Evolutionary conservation across 2,797 vertebrate genomes (phyloP).

Genomic region (Adelosebastes latens): DNA sequence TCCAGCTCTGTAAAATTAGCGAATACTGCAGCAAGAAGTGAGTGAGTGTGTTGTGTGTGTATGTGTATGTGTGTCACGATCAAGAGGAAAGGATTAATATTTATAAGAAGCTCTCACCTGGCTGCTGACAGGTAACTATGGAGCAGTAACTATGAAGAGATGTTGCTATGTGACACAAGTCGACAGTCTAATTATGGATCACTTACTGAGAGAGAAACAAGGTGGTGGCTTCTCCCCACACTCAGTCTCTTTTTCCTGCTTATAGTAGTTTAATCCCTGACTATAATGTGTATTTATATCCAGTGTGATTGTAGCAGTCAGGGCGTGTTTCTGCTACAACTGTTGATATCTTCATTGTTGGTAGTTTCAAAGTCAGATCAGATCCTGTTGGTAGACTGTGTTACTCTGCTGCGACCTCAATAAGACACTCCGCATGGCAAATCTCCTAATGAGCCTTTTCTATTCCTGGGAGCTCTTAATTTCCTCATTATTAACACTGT

Average conservation of each 20-base stretch:
- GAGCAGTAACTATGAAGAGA: background rate
- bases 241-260: slow-evolving; percentile 1
- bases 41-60: background rate
- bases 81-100: slow-evolving; percentile 44
- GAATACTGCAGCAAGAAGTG: slow-evolving; percentile 74
- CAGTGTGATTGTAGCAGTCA: background rate
- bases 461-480: slow-evolving; percentile 31
- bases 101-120: slow-evolving; percentile 15
- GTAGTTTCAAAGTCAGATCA: slow-evolving; percentile 47
- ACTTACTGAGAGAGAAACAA: slow-evolving; percentile 62
- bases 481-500: slow-evolving; percentile 11
- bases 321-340: slow-evolving; percentile 59
- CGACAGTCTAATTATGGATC: slow-evolving; percentile 39
- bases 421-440: slow-evolving; percentile 47
- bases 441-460: slow-evolving; percentile 44
- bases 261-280: slow-evolving; percentile 14
- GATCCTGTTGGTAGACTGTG: slow-evolving; percentile 17
- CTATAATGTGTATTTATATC: background rate
- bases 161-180: slow-evolving; percentile 21
- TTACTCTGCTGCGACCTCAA: slow-evolving; percentile 43
- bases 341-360: slow-evolving; percentile 64
- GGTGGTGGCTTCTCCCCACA: slow-evolving; percentile 69
- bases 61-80: slow-evolving; percentile 1
- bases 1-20: slow-evolving; percentile 59
- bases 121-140: slow-evolving; percentile 61